Evolutionary conservation across 2,113 vertebrate species (phyloP).

Genomic region (Sturnira hondurensis): DNA sequence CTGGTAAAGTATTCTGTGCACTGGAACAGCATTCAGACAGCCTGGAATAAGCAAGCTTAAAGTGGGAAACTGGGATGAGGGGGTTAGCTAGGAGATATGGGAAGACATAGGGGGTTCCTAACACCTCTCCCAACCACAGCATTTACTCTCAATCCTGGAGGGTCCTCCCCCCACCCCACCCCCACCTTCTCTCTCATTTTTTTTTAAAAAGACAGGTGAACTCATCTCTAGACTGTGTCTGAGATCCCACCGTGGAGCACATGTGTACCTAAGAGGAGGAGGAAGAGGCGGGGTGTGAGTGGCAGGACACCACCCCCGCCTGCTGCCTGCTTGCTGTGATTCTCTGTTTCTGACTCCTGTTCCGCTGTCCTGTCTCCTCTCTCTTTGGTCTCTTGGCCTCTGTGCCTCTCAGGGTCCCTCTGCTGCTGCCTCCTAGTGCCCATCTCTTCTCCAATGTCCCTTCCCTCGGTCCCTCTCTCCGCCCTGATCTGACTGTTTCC

Average conservation of each 20-base stretch:
- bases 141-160: background rate
- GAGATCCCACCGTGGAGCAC: background rate
- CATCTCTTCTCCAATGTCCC: background rate
- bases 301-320: accelerated
- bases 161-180: too few species aligned
- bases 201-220: background rate
- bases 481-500: background rate
- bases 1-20: background rate
- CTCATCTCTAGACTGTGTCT: background rate
- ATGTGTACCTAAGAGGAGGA: background rate
- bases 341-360: background rate
- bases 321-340: background rate
- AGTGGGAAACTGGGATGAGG: background rate
- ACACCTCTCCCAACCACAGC: background rate
- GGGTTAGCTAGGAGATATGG: background rate
- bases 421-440: background rate
- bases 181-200: background rate
- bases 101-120: too few species aligned
- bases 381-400: background rate
- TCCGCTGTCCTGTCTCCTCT: background rate
- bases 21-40: background rate
- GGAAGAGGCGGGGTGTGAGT: background rate
- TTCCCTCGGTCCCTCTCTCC: background rate
- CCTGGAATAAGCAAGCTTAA: background rate
- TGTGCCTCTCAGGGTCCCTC: background rate